Conservation (phyloP, 2,113 vertebrate genomes). For the Montifringilla adamsi region DNA sequence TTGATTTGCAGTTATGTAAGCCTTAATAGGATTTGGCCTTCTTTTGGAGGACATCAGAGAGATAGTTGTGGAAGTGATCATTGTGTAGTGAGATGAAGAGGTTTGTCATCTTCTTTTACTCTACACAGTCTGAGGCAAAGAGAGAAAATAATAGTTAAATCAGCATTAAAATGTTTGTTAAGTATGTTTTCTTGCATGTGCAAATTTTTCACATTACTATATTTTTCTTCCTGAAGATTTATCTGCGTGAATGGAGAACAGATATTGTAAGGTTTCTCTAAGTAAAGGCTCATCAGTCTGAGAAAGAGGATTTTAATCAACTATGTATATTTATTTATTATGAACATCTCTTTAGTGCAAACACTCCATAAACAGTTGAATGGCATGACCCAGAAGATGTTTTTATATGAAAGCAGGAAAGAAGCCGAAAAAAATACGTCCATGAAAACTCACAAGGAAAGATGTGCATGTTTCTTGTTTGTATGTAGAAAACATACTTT, state of each 20-base stretch:
- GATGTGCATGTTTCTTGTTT: not conserved
- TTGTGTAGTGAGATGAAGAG: not conserved
- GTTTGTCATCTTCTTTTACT: not conserved
- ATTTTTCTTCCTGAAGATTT: not conserved
- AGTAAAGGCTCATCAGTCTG: not conserved
- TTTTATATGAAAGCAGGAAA: not conserved
- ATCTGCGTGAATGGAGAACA: not conserved
- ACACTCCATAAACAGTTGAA: not conserved
- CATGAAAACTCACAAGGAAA: not conserved
- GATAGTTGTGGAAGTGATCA: not conserved
- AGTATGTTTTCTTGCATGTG: not conserved
- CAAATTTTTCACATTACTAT: not conserved
- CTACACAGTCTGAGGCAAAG: not conserved
- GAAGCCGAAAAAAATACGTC: not conserved
- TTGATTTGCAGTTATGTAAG: not conserved
- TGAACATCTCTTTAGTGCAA: not conserved
- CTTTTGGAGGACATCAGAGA: not conserved
- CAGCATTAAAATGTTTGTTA: not conserved
- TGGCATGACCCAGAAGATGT: not conserved
- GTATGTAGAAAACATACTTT: not conserved
- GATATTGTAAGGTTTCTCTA: not conserved
- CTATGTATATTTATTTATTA: not conserved
- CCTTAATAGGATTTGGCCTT: not conserved
- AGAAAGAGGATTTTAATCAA: not conserved
- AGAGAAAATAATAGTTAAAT: not conserved